Percentiles rank a stretch among this genome's conserved stretches.
These are phyloP conservation scores for Diadema setosum DNA, from an alignment of 35 echinoderm and acorn worm species.

Conservation along the genomic window DNA sequence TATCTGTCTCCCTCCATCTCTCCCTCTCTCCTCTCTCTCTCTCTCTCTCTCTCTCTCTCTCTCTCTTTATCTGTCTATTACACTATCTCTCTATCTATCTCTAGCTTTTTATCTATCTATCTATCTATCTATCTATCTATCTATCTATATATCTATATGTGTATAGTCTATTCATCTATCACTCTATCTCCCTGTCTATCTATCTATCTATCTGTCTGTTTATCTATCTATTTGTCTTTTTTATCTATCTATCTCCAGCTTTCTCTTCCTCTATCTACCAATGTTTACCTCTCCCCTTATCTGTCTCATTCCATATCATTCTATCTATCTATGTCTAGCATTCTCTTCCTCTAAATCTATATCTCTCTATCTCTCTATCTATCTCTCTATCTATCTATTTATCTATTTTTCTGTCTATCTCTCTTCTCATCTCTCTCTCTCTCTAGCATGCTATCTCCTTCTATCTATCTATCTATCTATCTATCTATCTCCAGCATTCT, in stretches of 20 bases:
- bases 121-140: neutral
- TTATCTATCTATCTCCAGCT: no score
- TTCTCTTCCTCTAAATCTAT: neutral
- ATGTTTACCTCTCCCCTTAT: no score
- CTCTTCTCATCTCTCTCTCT: neutral
- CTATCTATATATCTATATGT: neutral
- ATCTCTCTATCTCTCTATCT: neutral
- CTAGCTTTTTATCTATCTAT: neutral
- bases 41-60: neutral
- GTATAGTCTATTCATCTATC: neutral
- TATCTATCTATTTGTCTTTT: no score
- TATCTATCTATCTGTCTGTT: neutral
- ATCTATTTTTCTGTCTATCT: neutral
- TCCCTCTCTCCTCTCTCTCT: neutral
- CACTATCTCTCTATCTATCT: neutral
- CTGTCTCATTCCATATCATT: no score
- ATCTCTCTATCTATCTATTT: neutral
- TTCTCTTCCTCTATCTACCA: no score
- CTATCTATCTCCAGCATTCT: no score
- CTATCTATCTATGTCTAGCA: neutral
- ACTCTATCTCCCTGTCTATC: neutral
- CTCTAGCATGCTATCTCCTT: neutral
- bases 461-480: no score
- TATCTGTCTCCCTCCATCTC: neutral
- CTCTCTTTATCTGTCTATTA: neutral